Evolutionary conservation across 2,888 invertebrate genomes (phyloP).

Genomic region (Elmis aenea): DNA sequence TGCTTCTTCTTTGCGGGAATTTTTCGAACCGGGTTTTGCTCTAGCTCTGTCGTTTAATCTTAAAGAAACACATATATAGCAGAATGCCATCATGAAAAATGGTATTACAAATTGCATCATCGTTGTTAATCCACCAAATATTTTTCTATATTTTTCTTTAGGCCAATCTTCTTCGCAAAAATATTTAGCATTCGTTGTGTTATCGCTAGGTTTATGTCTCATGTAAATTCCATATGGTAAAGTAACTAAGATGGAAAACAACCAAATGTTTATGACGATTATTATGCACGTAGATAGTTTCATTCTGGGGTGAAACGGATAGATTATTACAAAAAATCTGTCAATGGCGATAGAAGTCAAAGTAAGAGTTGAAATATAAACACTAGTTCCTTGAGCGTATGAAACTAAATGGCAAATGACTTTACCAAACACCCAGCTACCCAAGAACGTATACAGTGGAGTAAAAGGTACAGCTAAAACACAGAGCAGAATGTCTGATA

Average conservation of each 20-base stretch:
- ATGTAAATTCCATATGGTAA: slow-evolving; percentile 88
- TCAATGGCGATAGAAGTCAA: slow-evolving; percentile 97
- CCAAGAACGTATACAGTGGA: slow-evolving; percentile 87
- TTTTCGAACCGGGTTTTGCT: slow-evolving; percentile 78
- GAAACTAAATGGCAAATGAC: slow-evolving; percentile 89
- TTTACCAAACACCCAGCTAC: slow-evolving; percentile 89
- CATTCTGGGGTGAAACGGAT: slow-evolving; percentile 92
- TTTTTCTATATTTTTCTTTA: slow-evolving; percentile 66
- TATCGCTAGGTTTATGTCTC: slow-evolving; percentile 52
- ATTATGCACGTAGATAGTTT: slow-evolving; percentile 77
- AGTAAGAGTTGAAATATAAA: slow-evolving; percentile 96
- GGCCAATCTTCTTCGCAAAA: slow-evolving; percentile 93
- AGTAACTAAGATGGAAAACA: slow-evolving; percentile 80
- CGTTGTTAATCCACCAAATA: slow-evolving; percentile 84
- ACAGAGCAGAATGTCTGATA: slow-evolving; percentile 92
- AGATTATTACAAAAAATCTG: slow-evolving; percentile 94
- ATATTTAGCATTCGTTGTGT: slow-evolving; percentile 29
- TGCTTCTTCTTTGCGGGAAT: slow-evolving; percentile 80
- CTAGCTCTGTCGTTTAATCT: slow-evolving; percentile 79
- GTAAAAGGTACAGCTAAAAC: slow-evolving; percentile 94
- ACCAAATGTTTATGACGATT: slow-evolving; percentile 88
- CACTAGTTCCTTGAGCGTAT: slow-evolving; percentile 90
- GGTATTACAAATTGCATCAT: slow-evolving; percentile 91
- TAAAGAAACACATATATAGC: slow-evolving; percentile 88
- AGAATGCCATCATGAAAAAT: slow-evolving; percentile 88